Conservation (phyloP, 35 echinoderm and acorn worm genomes). For the Antedon bifida region DNA sequence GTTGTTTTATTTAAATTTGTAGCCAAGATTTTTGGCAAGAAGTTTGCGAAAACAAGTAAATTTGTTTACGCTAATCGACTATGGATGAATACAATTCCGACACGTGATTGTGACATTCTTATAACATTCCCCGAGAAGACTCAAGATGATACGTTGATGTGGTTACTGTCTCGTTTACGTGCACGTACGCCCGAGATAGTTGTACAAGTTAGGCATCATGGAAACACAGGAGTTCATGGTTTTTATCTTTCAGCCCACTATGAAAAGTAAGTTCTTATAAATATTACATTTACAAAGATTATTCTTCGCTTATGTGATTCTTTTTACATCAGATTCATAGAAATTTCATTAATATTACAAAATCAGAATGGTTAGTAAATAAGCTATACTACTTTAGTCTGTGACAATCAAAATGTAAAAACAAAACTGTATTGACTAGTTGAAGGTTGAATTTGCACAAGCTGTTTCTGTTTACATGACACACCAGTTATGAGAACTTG, state of each 20-base stretch:
- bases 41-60: slow-evolving; percentile 86
- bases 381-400: no score
- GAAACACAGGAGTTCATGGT: slow-evolving; percentile 61
- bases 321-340: no score
- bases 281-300: not conserved
- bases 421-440: no score
- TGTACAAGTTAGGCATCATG: slow-evolving; percentile 60
- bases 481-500: no score
- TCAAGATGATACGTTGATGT: slow-evolving; percentile 52
- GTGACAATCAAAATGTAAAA: no score
- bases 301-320: no score
- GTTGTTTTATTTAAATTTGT: not conserved
- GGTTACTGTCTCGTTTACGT: slow-evolving; percentile 49
- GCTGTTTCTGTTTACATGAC: no score
- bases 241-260: slow-evolving; percentile 70
- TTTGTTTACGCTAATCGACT: slow-evolving; percentile 74
- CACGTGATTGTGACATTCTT: slow-evolving; percentile 70
- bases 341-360: not conserved
- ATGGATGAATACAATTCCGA: slow-evolving; percentile 78
- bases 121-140: slow-evolving; percentile 86
- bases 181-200: slow-evolving; percentile 44
- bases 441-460: no score
- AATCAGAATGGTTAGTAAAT: no score
- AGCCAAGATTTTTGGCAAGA: slow-evolving; percentile 85
- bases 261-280: slow-evolving; percentile 35